phyloP scores from a whole-genome alignment of 2,113 vertebrate genomes.

The Pterocles orientalis region DNA sequence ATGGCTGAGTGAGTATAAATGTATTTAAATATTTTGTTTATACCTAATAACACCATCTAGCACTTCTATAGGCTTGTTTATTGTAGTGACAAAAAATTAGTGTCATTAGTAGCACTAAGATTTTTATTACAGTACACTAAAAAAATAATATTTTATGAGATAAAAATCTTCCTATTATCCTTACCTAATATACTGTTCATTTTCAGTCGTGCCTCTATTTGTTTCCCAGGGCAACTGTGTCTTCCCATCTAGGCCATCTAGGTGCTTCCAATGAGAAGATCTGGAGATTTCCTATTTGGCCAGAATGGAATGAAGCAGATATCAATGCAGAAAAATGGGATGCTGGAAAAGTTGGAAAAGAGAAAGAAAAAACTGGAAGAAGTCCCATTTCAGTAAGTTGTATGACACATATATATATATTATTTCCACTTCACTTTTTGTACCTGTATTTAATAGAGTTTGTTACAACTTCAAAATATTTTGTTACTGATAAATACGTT shows the following conservation, averaged over 20 bases:
- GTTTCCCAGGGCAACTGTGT: slow-evolving; percentile 53
- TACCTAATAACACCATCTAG: neutral
- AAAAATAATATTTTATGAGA: neutral
- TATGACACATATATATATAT: neutral
- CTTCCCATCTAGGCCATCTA: neutral
- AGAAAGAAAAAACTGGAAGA: slow-evolving; percentile 80
- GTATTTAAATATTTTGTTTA: neutral
- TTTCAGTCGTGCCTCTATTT: neutral
- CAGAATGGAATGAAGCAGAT: slow-evolving; percentile 91
- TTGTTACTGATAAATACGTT: neutral
- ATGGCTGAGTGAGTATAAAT: neutral
- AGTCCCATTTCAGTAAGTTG: slow-evolving; percentile 76
- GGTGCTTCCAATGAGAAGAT: slow-evolving; percentile 45
- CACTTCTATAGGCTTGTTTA: neutral
- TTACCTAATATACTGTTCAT: neutral
- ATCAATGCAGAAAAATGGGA: slow-evolving; percentile 92
- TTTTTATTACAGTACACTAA: neutral
- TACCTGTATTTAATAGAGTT: neutral
- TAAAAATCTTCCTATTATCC: neutral
- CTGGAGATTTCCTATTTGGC: slow-evolving; percentile 82
- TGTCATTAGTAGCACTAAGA: neutral
- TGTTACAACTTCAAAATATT: neutral
- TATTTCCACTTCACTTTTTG: neutral
- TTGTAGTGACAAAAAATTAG: neutral
- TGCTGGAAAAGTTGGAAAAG: slow-evolving; percentile 77